These are phyloP conservation scores for Pampus argenteus DNA, from an alignment of 2,797 vertebrate species.

Conservation along the genomic window DNA sequence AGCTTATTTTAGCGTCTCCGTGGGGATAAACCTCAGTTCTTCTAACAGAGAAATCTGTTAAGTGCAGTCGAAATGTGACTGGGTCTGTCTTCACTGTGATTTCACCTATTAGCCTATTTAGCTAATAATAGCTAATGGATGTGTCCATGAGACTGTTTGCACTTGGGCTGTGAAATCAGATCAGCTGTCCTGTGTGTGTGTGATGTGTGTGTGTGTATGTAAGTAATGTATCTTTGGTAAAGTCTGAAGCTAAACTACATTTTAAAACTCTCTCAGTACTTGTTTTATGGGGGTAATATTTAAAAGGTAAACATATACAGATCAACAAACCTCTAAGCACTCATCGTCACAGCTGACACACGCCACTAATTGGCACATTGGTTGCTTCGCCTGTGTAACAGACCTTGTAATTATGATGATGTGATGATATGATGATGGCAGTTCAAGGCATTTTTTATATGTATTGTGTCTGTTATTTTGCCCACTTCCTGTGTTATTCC, in stretches of 20 bases:
- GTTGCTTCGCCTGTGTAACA: constrained; percentile 15
- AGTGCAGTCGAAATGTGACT: neutral
- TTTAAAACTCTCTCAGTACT: neutral
- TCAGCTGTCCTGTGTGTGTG: constrained; percentile 44
- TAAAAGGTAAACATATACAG: constrained; percentile 10
- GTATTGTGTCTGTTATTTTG: constrained; percentile 23
- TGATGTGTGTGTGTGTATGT: constrained; percentile 4
- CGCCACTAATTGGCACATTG: constrained; percentile 42
- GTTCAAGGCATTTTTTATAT: constrained; percentile 9
- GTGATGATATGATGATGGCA: constrained; percentile 17
- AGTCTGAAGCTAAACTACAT: neutral
- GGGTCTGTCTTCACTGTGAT: neutral
- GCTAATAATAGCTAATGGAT: constrained; percentile 69
- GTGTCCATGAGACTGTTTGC: constrained; percentile 52
- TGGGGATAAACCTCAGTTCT: constrained; percentile 12
- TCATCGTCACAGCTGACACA: constrained; percentile 35
- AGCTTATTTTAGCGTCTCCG: constrained; percentile 27
- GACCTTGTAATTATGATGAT: constrained; percentile 47
- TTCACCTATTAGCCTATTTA: constrained; percentile 57
- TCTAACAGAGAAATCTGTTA: neutral
- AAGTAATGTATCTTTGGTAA: constrained; percentile 15
- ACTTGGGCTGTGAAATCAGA: constrained; percentile 66
- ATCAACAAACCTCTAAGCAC: constrained; percentile 23
- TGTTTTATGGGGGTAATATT: neutral
- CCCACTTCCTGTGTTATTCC: constrained; percentile 1